These are phyloP conservation scores for Danaus melanippus DNA, from an alignment of 1,140 invertebrate species.

Conservation along the genomic window DNA sequence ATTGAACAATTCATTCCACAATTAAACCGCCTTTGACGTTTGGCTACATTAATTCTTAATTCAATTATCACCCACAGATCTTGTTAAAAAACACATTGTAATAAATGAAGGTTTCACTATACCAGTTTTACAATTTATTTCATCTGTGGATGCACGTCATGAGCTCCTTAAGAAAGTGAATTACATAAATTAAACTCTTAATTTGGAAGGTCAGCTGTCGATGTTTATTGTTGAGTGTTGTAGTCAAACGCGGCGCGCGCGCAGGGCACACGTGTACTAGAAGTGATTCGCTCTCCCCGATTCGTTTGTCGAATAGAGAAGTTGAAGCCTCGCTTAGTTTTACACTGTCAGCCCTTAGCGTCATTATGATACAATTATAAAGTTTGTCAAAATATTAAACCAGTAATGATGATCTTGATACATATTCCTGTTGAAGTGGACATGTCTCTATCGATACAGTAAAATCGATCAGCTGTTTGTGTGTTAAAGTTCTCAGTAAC, in stretches of 20 bases:
- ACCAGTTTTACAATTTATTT: too few relatives aligned
- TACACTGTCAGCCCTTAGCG: constrained; percentile 28
- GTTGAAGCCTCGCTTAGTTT: constrained; percentile 61
- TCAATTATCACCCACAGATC: too few relatives aligned
- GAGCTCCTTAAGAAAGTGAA: constrained; percentile 65
- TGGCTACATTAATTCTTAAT: too few relatives aligned
- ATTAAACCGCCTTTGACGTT: not conserved
- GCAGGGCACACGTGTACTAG: constrained; percentile 63
- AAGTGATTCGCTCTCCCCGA: constrained; percentile 57
- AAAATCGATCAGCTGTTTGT: constrained; percentile 37
- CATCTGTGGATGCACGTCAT: constrained; percentile 35
- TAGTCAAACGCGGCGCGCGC: constrained; percentile 60
- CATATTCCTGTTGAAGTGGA: constrained; percentile 54
- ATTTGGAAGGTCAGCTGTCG: constrained; percentile 61
- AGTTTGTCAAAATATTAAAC: constrained; percentile 25
- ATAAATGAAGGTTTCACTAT: too few relatives aligned
- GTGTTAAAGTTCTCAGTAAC: constrained; percentile 40
- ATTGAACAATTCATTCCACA: not conserved
- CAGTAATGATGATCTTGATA: constrained; percentile 53
- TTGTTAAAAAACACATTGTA: too few relatives aligned
- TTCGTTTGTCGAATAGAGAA: constrained; percentile 46
- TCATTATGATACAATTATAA: too few relatives aligned
- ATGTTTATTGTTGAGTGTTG: constrained; percentile 37
- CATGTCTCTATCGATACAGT: constrained; percentile 67
- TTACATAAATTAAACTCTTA: constrained; percentile 67